A percentile compares a stretch with the other conserved stretches of the same genome.
Conservation (phyloP, 1,140 invertebrate species). For the Apis cerana region DNA sequence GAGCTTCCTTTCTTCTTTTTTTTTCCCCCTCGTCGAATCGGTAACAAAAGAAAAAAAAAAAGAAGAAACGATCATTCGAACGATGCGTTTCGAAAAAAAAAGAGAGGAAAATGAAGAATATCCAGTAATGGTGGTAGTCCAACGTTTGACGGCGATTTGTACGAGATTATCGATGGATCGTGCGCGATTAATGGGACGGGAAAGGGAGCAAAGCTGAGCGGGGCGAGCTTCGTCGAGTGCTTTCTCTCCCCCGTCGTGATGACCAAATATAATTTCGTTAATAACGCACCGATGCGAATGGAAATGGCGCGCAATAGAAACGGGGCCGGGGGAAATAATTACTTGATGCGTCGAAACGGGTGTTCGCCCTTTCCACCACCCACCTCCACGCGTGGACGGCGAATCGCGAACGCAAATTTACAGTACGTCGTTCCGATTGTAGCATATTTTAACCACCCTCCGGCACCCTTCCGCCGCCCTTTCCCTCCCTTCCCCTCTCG, state of each 20-base stretch:
- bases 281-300: slow-evolving; percentile 44
- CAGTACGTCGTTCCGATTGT: slow-evolving; percentile 10
- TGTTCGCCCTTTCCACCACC: background rate
- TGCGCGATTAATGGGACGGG: slow-evolving; percentile 20
- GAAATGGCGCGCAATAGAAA: slow-evolving; percentile 28
- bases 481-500: background rate
- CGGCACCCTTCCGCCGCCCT: background rate
- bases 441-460: background rate
- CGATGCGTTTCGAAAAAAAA: no score
- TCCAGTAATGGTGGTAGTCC: no score
- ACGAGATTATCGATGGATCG: background rate
- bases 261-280: slow-evolving; percentile 48
- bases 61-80: slow-evolving; percentile 9
- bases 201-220: background rate
- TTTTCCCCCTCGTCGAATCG: background rate
- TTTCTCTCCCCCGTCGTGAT: background rate
- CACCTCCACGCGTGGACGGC: background rate
- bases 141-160: background rate
- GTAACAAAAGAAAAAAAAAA: background rate
- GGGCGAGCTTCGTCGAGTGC: background rate
- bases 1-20: slow-evolving; percentile 37
- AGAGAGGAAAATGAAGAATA: background rate
- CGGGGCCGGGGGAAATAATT: slow-evolving; percentile 10
- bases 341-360: slow-evolving; percentile 15
- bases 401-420: slow-evolving; percentile 30